Conservation (phyloP, 1,140 invertebrate species). For the Eurosta solidaginis region DNA sequence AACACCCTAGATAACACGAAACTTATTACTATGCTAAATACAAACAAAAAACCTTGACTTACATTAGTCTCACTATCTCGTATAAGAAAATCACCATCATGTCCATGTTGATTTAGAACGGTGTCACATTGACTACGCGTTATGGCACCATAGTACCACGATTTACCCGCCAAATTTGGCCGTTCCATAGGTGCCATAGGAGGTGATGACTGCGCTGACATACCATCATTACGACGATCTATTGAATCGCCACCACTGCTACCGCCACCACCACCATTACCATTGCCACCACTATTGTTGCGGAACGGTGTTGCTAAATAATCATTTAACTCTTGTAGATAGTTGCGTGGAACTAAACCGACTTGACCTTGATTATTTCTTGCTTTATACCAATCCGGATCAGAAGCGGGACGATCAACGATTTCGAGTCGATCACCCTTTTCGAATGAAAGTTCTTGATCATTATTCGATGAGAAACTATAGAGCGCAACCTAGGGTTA, state of each 20-base stretch:
- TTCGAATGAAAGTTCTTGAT: slow-evolving; percentile 95
- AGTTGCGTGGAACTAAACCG: slow-evolving; percentile 95
- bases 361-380: slow-evolving; percentile 88
- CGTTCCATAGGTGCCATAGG: slow-evolving; percentile 62
- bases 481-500: slow-evolving; percentile 76
- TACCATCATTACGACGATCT: slow-evolving; percentile 58
- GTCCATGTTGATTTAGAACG: slow-evolving; percentile 89
- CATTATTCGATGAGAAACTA: slow-evolving; percentile 92
- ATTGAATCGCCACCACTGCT: slow-evolving; percentile 52
- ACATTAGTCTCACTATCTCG: slow-evolving; percentile 98
- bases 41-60: no score
- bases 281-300: slow-evolving; percentile 63
- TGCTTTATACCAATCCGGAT: slow-evolving; percentile 98
- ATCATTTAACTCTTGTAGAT: slow-evolving; percentile 88
- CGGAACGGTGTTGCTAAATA: slow-evolving; percentile 83
- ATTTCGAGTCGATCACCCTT: slow-evolving; percentile 95
- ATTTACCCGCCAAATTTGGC: slow-evolving; percentile 76
- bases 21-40: no score
- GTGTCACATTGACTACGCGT: slow-evolving; percentile 93
- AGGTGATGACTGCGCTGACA: slow-evolving; percentile 41
- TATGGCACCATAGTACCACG: slow-evolving; percentile 97
- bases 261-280: slow-evolving; percentile 47
- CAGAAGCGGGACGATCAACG: slow-evolving; percentile 89
- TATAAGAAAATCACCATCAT: slow-evolving; percentile 98
- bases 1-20: no score